Percentiles rank a stretch among this genome's conserved stretches.
phyloP scores from a whole-genome alignment of 1,140 invertebrate genomes.

The Aradophagus sp. region DNA sequence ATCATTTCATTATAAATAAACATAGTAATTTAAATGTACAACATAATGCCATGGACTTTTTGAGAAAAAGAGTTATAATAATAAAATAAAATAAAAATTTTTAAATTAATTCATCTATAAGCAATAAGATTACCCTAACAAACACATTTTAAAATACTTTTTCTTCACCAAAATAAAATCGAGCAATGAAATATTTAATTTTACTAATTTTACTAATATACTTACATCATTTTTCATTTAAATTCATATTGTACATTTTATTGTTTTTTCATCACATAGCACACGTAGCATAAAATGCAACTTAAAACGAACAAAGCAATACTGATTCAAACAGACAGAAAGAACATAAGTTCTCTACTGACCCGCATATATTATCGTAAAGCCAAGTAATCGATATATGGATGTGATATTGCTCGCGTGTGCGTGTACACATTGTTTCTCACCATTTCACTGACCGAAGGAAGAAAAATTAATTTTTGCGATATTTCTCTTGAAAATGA shows the following conservation, averaged over 20 bases:
- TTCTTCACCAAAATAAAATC: no score
- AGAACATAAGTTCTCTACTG: conserved; percentile 50
- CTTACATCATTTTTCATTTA: conserved; percentile 30
- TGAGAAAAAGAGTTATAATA: no score
- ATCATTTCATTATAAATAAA: no score
- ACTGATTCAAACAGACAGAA: conserved; percentile 38
- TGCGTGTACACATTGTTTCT: conserved; percentile 33
- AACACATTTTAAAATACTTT: no score
- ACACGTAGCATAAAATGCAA: conserved; percentile 12
- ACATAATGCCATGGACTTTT: no score
- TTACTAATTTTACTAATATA: conserved; percentile 4
- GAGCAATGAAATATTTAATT: no score
- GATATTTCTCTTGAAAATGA: no score
- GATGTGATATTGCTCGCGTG: conserved; percentile 32
- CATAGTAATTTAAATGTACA: no score
- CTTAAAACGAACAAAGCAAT: conserved; percentile 23
- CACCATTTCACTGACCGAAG: conserved; percentile 35
- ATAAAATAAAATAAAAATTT: no score
- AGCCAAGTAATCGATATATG: conserved; percentile 52
- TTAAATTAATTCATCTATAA: no score
- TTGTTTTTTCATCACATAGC: conserved; percentile 5
- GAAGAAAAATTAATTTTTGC: no score
- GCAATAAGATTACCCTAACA: no score
- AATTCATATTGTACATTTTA: conserved; percentile 11
- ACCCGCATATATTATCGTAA: conserved; percentile 50